phyloP scores from a whole-genome alignment of 2,888 invertebrate species.

The Crematogaster levior region DNA sequence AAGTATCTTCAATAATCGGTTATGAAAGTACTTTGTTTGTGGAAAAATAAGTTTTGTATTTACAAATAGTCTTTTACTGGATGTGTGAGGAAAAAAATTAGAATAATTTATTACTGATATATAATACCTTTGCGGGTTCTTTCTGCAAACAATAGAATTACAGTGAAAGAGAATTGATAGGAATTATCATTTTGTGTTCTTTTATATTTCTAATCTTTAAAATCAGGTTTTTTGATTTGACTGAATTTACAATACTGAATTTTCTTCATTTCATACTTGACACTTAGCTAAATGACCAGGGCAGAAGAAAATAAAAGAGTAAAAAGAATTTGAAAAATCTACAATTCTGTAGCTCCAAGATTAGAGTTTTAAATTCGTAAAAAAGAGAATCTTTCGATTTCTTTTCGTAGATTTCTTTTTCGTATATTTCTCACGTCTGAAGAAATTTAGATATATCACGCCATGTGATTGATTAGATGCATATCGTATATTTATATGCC shows the following conservation, averaged over 20 bases:
- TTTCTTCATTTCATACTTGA: conserved; percentile 4
- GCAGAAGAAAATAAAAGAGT: neutral
- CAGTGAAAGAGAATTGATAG: neutral
- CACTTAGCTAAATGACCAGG: neutral
- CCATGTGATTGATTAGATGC: neutral
- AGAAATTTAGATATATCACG: neutral
- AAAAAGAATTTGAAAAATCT: conserved; percentile 3
- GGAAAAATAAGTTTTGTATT: neutral
- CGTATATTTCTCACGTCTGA: neutral
- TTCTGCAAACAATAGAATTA: neutral
- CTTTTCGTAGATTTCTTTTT: too few species aligned
- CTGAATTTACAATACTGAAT: neutral
- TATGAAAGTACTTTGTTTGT: neutral
- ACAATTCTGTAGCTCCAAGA: conserved; percentile 1
- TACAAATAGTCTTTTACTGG: neutral
- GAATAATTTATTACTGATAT: neutral
- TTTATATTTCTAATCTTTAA: conserved; percentile 11
- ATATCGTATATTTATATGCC: conserved; percentile 10
- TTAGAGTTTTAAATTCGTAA: neutral
- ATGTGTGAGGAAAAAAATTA: neutral
- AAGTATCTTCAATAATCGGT: neutral
- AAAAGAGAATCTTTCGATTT: neutral
- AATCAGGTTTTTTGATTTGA: too few species aligned
- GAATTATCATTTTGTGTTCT: neutral
- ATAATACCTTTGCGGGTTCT: neutral